Base-by-base conservation (phyloP, 2,797 vertebrate genomes). In the Gymnoscopelus braueri region DNA sequence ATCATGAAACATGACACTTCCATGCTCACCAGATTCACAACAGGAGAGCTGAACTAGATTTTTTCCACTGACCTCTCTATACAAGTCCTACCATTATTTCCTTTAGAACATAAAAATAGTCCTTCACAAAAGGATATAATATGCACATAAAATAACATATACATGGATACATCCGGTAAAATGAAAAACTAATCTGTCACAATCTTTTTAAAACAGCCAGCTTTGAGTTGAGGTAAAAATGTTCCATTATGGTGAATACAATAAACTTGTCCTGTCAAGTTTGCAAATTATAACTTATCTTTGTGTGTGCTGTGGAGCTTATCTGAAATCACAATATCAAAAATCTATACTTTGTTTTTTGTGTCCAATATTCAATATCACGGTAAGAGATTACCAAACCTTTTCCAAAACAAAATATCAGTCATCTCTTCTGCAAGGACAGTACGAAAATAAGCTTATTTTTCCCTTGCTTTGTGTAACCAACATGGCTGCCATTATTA, bases 401-500 rank as follows among this genome's bases (percentile, higher is more conserved):
- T 19, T 49, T 44, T 32, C 58, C 59, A 62, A 75, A 86, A 84
- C 66, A 80, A 84, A 82, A 87, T 74, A 82, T 79, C 76, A 59
- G 69, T 81, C 23, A 74, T 82, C 65, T 69, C 76, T 79, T 74
- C 14, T 44, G 68, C 77, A 74, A 78, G 56, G 68, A 84, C 64
- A 72, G 72, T 84, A 87, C 82, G 83, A 88, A 85, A 90, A 89
- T 84, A 89, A 63, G 14, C 75, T 74, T 74, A 71, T n/a, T 49
- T 26, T 87, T 89, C 83, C 85, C 77, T 88, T 75, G 75, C 63
- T 80, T 72, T 82, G 69, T 84, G 86, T 90, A 88, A 92, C 92
- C 80, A 94, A 93, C 82, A 89, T 83, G 87, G 91, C 91, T 92
- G 93, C 93, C 90, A 80, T 91, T 83, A 77, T 70, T 60, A 13